A percentile compares a stretch with the other conserved stretches of the same genome.
Evolutionary conservation across 2,113 vertebrate species (phyloP).

Genomic region (Hyperopisus bebe): DNA sequence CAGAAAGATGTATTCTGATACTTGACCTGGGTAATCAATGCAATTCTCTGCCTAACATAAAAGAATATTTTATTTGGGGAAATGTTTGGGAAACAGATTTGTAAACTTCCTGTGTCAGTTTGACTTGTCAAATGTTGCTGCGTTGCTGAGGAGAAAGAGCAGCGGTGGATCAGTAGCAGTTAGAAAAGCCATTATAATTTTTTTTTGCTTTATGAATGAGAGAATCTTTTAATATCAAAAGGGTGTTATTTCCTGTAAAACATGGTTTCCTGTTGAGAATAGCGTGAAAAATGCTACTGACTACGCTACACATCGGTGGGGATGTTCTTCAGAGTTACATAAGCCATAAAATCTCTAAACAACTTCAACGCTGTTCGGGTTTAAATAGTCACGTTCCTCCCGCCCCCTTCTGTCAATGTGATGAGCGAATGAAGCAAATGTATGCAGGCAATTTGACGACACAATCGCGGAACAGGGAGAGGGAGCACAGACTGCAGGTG

Average conservation of each 20-base stretch:
- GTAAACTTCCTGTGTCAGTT: not conserved
- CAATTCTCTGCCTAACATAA: not conserved
- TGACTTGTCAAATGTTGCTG: not conserved
- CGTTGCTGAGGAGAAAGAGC: not conserved
- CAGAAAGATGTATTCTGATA: not conserved
- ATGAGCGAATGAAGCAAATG: not conserved
- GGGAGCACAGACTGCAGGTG: not conserved
- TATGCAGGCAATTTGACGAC: not conserved
- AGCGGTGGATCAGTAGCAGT: not conserved
- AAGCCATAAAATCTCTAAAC: not conserved
- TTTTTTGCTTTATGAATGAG: not conserved
- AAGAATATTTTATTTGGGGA: not conserved
- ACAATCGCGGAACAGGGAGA: not conserved
- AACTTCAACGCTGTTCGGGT: not conserved
- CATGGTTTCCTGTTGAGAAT: not conserved
- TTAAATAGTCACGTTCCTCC: not conserved
- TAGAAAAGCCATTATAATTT: not conserved
- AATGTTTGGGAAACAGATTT: not conserved
- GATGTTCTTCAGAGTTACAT: not conserved
- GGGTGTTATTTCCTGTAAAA: not conserved
- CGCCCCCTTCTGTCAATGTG: not conserved
- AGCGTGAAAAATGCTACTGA: not conserved
- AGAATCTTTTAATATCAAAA: slow-evolving; percentile 4
- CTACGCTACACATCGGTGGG: not conserved
- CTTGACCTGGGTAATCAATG: not conserved